These are phyloP conservation scores for Trogon surrucura DNA, from an alignment of 2,113 vertebrate genomes.

Conservation along the genomic window DNA sequence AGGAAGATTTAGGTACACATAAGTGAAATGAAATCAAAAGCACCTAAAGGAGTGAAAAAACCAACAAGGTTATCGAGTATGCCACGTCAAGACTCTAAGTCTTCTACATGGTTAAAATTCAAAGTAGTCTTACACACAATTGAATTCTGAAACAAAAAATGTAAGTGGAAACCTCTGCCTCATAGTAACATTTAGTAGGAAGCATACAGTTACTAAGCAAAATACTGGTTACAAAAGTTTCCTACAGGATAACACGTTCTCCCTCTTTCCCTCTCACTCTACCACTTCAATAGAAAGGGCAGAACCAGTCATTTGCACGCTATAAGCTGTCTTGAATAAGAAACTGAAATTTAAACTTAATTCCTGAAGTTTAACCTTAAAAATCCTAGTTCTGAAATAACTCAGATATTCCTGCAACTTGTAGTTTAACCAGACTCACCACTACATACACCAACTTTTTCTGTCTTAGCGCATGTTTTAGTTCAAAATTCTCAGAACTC, in stretches of 20 bases:
- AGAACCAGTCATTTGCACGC: not conserved
- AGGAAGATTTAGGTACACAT: not conserved
- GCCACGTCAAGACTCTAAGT: not conserved
- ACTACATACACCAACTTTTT: not conserved
- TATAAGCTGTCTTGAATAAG: not conserved
- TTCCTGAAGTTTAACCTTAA: not conserved
- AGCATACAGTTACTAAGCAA: not conserved
- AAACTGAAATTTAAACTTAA: not conserved
- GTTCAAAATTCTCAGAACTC: not conserved
- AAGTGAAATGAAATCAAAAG: not conserved
- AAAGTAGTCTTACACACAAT: not conserved
- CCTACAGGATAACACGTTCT: not conserved
- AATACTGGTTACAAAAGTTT: not conserved
- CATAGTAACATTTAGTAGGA: not conserved
- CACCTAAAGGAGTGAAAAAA: not conserved
- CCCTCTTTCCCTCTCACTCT: not conserved
- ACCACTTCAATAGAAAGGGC: not conserved
- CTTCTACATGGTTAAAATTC: not conserved
- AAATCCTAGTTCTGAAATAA: not conserved
- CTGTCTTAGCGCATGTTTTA: not conserved
- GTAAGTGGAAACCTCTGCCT: not conserved
- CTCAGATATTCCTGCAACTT: not conserved
- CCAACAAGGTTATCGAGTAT: not conserved
- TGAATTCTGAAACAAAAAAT: not conserved
- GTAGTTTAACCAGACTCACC: not conserved